Evolutionary conservation across 2,888 invertebrate genomes (phyloP), one percentile per base, ranked within the genome.

Genomic region (Spisula solida): DNA sequence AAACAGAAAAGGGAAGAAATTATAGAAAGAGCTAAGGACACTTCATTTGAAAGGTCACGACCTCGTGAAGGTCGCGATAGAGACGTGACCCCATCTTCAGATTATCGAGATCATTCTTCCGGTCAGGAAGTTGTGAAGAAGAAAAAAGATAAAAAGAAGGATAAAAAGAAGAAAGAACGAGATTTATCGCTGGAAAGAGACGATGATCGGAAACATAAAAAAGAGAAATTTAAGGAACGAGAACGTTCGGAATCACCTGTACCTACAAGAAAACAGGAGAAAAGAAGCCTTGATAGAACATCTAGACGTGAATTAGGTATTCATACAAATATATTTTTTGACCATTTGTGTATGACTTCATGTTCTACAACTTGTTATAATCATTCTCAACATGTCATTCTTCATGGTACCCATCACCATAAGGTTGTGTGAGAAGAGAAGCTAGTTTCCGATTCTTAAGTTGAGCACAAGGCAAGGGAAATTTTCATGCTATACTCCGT

Each of bases 121-220:
- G 88, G 82, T 18, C 88, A 80, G 2, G 87, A 87, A 25, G 86
- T 85, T 48, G 87, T 84, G 75, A 93, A 92, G 83, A 92, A 92
- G 66, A 92, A 92, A 51, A 92, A 93, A 48, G 92, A 91, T 4
- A 93, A 93, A 56, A 91, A 93, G 88, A 93, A 92, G 34, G 92
- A 92, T 20, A 93, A 93, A 82, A 93, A 93, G 83, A 91, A 89
- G 75, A 93, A 93, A 79, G 90, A 92, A 41, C 29, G 92, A 80
- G 90, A 88, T 60, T 31, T 86, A 10, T 90, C 89, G 18, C 82
- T 80, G 18, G 79, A 41, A 48, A 29, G 66, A 75, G 88, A 90
- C 6, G 90, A 91, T 29, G 70, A 86, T 14, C 78, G 84, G n/a
- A 90, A 90, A 82, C 88, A 92, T 48, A 90, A 88, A 79, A 93